Percentiles rank a stretch among this genome's conserved stretches.
These are phyloP conservation scores for Scaptomyza tumidula DNA, from an alignment of 2,888 invertebrate genomes.

Conservation along the genomic window DNA sequence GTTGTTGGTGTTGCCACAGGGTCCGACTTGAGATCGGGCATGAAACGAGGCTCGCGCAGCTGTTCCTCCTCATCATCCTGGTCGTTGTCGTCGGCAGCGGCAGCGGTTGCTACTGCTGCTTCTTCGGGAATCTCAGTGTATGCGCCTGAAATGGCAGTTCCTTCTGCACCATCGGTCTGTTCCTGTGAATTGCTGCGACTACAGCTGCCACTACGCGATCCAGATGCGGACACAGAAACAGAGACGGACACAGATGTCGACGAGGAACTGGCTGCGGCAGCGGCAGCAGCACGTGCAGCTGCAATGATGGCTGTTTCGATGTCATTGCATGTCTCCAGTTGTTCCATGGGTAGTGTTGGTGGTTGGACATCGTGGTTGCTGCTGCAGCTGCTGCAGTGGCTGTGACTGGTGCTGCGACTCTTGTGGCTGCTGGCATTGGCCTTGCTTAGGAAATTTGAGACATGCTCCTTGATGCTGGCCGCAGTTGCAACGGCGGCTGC, in stretches of 20 bases:
- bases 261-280: constrained; percentile 31
- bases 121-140: constrained; percentile 20
- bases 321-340: constrained; percentile 83
- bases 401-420: constrained; percentile 30
- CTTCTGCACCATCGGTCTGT: constrained; percentile 31
- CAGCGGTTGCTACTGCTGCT: neutral
- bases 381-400: constrained; percentile 40
- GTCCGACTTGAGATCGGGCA: constrained; percentile 61
- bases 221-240: constrained; percentile 8
- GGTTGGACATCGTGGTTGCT: constrained; percentile 49
- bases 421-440: constrained; percentile 46
- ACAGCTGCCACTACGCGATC: constrained; percentile 43
- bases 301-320: constrained; percentile 83
- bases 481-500: constrained; percentile 34
- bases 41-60: constrained; percentile 46
- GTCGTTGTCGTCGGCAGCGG: neutral
- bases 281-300: constrained; percentile 81
- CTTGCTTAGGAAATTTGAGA: constrained; percentile 61
- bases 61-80: constrained; percentile 42
- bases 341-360: constrained; percentile 58
- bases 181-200: constrained; percentile 68
- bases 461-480: constrained; percentile 49
- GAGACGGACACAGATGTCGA: constrained; percentile 13
- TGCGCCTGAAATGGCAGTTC: constrained; percentile 16
- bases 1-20: neutral